These are phyloP conservation scores for Muntiacus muntjak DNA, from an alignment of 2,113 vertebrate species.

Conservation along the genomic window DNA sequence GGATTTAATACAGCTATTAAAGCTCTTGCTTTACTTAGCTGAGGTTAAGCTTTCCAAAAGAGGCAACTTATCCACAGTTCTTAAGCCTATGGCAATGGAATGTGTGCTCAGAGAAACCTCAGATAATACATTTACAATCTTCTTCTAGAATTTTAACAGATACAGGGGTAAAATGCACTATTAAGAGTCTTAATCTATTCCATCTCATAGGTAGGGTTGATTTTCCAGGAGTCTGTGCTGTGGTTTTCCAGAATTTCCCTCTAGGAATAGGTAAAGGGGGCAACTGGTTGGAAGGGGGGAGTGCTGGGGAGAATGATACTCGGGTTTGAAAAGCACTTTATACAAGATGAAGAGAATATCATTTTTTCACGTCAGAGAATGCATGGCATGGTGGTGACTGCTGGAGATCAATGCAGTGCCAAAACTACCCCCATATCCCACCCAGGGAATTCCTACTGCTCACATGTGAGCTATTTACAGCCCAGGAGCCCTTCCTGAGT, in stretches of 20 bases:
- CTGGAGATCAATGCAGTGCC: not conserved
- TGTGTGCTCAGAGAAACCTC: not conserved
- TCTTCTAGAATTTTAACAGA: not conserved
- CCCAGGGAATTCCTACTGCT: not conserved
- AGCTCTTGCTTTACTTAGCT: constrained; percentile 39
- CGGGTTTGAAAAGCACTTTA: not conserved
- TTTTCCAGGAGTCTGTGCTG: not conserved
- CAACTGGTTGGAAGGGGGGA: not conserved
- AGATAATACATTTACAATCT: not conserved
- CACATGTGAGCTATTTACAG: not conserved
- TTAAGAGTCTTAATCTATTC: not conserved
- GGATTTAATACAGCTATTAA: constrained; percentile 42
- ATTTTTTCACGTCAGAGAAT: not conserved
- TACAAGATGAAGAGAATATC: not conserved
- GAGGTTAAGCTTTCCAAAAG: constrained; percentile 22
- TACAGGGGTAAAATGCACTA: not conserved
- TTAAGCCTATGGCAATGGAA: not conserved
- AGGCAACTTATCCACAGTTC: not conserved
- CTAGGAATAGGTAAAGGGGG: not conserved
- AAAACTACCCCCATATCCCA: not conserved
- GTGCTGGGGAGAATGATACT: not conserved
- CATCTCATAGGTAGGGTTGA: not conserved
- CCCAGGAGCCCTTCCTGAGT: not conserved
- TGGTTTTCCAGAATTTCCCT: not conserved
- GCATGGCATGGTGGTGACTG: not conserved